These are phyloP conservation scores for Papilio dardanus DNA, from an alignment of 1,140 invertebrate species.

Conservation along the genomic window DNA sequence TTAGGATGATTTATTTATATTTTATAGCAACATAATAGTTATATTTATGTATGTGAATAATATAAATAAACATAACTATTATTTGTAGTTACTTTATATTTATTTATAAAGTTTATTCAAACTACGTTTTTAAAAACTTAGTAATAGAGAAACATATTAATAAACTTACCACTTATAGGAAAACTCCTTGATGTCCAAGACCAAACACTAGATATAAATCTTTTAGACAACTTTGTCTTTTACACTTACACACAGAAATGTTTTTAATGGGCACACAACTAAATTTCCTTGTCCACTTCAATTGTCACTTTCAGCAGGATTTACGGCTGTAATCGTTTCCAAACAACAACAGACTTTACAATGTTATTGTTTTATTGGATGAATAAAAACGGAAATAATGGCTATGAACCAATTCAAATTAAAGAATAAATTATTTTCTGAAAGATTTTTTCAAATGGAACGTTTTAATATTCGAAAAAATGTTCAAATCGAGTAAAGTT, in stretches of 20 bases:
- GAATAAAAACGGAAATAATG: background rate
- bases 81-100: background rate
- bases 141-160: background rate
- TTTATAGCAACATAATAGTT: background rate
- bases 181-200: slow-evolving; percentile 26
- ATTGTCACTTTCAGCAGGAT: slow-evolving; percentile 61
- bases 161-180: slow-evolving; percentile 29
- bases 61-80: background rate
- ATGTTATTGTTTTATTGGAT: slow-evolving; percentile 1
- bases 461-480: slow-evolving; percentile 32
- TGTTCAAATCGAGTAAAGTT: slow-evolving; percentile 74
- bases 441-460: background rate
- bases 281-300: slow-evolving; percentile 60
- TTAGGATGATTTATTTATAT: too few relatives aligned
- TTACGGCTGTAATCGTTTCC: slow-evolving; percentile 44
- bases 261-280: slow-evolving; percentile 52
- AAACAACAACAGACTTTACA: slow-evolving; percentile 37
- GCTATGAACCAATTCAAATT: background rate
- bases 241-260: slow-evolving; percentile 61
- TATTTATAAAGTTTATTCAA: background rate
- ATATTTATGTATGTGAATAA: background rate
- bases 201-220: slow-evolving; percentile 27
- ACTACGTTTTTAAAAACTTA: background rate
- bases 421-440: slow-evolving; percentile 3
- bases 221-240: slow-evolving; percentile 37